Conservation (phyloP, 2,113 vertebrate genomes). For the Saimiri boliviensis region DNA sequence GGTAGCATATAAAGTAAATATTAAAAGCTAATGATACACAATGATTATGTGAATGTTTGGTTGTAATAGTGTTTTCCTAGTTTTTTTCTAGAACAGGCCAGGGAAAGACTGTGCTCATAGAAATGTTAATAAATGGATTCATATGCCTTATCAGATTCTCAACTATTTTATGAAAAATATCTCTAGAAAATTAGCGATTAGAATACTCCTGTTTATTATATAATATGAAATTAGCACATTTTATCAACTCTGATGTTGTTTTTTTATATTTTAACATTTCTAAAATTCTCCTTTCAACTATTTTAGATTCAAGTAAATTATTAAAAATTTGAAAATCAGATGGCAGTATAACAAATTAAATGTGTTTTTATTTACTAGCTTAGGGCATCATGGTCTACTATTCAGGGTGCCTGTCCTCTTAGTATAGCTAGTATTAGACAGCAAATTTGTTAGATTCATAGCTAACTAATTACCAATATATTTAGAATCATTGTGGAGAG, state of each 20-base stretch:
- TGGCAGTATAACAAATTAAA: neutral
- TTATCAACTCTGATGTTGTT: neutral
- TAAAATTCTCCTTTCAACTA: neutral
- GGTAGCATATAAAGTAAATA: constrained; percentile 39
- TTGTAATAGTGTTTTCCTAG: constrained; percentile 41
- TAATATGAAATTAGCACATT: constrained; percentile 2
- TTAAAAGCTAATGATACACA: neutral
- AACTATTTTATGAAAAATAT: constrained; percentile 39
- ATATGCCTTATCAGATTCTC: neutral
- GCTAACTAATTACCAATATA: neutral
- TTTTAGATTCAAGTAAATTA: constrained; percentile 18
- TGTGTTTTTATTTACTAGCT: constrained; percentile 21
- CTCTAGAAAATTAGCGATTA: constrained; percentile 32
- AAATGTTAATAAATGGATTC: neutral
- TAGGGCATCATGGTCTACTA: neutral
- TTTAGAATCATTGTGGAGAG: neutral
- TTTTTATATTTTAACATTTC: neutral
- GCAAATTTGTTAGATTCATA: neutral
- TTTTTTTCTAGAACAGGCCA: neutral
- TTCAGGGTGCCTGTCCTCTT: neutral
- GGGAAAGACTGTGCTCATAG: neutral
- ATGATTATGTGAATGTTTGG: neutral
- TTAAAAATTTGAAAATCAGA: neutral
- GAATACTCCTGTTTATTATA: neutral
- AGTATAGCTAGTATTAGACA: neutral